Percentiles rank a stretch among this genome's conserved stretches.
These are phyloP conservation scores for Idaea dimidiata DNA, from an alignment of 2,888 invertebrate genomes.

Conservation along the genomic window DNA sequence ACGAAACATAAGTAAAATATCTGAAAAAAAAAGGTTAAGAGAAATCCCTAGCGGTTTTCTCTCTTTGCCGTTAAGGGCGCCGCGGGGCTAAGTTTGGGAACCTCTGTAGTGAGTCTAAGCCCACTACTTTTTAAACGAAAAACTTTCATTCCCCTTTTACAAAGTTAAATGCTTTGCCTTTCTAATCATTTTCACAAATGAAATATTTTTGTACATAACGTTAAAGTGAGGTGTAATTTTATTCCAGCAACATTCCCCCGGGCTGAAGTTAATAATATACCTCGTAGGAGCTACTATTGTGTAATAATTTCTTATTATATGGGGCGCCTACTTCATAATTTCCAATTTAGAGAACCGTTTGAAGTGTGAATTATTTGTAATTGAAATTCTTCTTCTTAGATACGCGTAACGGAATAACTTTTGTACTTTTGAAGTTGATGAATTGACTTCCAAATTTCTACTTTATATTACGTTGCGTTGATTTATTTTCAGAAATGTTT, in stretches of 20 bases:
- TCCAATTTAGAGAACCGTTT: slow-evolving; percentile 29
- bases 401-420: slow-evolving; percentile 24
- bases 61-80: no score
- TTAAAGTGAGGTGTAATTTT: slow-evolving; percentile 17
- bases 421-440: slow-evolving; percentile 23
- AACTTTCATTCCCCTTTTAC: background rate
- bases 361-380: slow-evolving; percentile 31
- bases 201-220: slow-evolving; percentile 16
- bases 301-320: slow-evolving; percentile 28
- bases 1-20: no score
- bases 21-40: no score
- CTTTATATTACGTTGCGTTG: background rate
- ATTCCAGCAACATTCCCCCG: slow-evolving; percentile 14
- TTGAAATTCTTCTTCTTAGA: slow-evolving; percentile 24
- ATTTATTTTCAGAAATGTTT: background rate
- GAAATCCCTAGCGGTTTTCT: no score
- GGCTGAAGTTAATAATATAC: slow-evolving; percentile 24
- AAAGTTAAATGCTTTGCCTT: slow-evolving; percentile 2
- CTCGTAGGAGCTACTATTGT: slow-evolving; percentile 25
- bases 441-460: slow-evolving; percentile 17
- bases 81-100: no score
- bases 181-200: slow-evolving; percentile 9
- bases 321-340: slow-evolving; percentile 26
- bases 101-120: no score
- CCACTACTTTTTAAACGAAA: background rate